Base-by-base conservation (phyloP, 2,888 invertebrate species). In the Tricholauxania praeusta region DNA sequence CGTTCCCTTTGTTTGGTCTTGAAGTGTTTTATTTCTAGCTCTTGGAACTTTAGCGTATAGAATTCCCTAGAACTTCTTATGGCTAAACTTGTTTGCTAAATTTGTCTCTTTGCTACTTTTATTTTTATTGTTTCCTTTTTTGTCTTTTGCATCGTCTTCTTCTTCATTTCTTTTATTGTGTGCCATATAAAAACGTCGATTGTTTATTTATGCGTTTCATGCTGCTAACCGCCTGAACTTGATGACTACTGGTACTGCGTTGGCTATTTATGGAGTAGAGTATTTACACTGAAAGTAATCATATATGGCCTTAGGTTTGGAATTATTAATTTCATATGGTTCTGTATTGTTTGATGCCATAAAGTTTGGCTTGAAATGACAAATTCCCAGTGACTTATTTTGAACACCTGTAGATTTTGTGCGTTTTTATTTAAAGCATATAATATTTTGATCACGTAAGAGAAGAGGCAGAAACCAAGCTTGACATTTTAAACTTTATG, bases 151-250 rank as follows among this genome's bases (percentile, higher is more conserved):
- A n/a, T 55, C 17, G 6, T 62, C 48, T 17, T 47, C 48, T 62
- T 62, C 39, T 2, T 28, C 28, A 28, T 28, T 28, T 28, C n/a
- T 62, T 62, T 62, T 39, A 62, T 62, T 62, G n/a, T 47, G 48
- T 39, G 17, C 47, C 17, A 47, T 28, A 12, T 15, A 32, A 19
- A 52, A 52, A 32, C 51, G 48, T 53, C 48, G 47, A 17, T 59
- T 51, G 53, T 72, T 72, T 67, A 67, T 49, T 57, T 66, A 67
- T 72, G 66, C 72, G 67, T 72, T 32, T 15, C 66, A 17, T 32
- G 65, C 19, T 32, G 59, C 51, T 66, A 57, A 66, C 72, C 72
- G 62, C 51, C 67, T 67, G 72, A 72, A 67, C 67, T 62, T 70
- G 62, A n/a, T 49, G 19, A 68, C 48, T 28, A 48, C 57, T 51